Conservation (phyloP, 2,797 vertebrate genomes). For the Sebastes taczanowskii region DNA sequence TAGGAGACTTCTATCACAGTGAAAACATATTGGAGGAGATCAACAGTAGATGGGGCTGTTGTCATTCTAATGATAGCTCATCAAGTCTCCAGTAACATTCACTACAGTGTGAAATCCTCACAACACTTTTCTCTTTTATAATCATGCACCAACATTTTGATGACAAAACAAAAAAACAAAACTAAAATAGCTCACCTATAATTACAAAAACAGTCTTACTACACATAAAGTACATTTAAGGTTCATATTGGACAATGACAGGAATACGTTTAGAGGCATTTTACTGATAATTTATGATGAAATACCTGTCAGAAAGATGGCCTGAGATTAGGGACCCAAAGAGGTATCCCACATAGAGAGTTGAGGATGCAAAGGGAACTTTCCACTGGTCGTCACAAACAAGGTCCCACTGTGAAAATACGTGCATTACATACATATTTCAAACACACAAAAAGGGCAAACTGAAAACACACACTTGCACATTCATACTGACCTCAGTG, state of each 20-base stretch:
- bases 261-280: not conserved
- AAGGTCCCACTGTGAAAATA: constrained; percentile 87
- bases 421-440: not conserved
- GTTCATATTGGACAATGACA: not conserved
- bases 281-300: not conserved
- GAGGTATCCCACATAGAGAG: constrained; percentile 91
- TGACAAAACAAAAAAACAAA: too few relatives aligned
- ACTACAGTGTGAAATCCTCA: not conserved
- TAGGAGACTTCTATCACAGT: not conserved
- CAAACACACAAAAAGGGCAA: not conserved
- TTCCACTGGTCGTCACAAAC: constrained; percentile 93
- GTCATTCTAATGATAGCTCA: not conserved
- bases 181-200: not conserved
- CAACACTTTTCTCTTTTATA: not conserved
- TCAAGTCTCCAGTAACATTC: too few relatives aligned
- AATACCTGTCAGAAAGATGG: constrained; percentile 94
- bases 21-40: not conserved
- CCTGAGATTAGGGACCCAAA: constrained; percentile 91
- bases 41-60: constrained; percentile 58
- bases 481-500: constrained; percentile 79
- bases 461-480: not conserved
- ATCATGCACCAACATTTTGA: not conserved
- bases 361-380: constrained; percentile 89
- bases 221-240: not conserved
- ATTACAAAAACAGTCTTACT: not conserved